Evolutionary conservation across 2,113 vertebrate species (phyloP).

Genomic region (Gavia stellata): DNA sequence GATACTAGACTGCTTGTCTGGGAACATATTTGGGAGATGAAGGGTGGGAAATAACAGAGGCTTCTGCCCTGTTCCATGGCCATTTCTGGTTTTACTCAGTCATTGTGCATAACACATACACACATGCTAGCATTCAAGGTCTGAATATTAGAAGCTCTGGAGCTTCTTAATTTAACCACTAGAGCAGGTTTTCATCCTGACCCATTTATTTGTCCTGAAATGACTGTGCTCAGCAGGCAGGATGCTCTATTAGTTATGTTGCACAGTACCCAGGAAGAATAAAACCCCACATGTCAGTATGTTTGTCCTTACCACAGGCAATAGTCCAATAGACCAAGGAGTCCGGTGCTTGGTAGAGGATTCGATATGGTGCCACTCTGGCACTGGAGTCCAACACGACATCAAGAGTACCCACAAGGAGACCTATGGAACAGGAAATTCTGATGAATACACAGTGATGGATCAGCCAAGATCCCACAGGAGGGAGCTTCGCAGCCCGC

Average conservation of each 20-base stretch:
- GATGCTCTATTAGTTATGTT: not conserved
- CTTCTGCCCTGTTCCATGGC: not conserved
- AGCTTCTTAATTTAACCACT: not conserved
- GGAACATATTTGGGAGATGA: not conserved
- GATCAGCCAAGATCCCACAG: not conserved
- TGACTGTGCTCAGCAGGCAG: not conserved
- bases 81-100: not conserved
- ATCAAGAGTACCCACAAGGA: slow-evolving; percentile 95
- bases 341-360: slow-evolving; percentile 96
- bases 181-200: not conserved
- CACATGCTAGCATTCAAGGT: not conserved
- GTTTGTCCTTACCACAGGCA: slow-evolving; percentile 86
- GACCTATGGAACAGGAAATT: slow-evolving; percentile 71
- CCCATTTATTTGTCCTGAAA: not conserved
- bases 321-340: slow-evolving; percentile 93
- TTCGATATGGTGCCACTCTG: slow-evolving; percentile 91
- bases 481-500: not conserved
- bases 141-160: not conserved
- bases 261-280: not conserved
- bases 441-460: not conserved
- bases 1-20: not conserved
- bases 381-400: slow-evolving; percentile 97
- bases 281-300: not conserved
- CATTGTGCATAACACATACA: not conserved
- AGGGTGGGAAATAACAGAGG: not conserved